Evolutionary conservation across 2,888 invertebrate species (phyloP).

Genomic region (Dicranocentrus wangi): DNA sequence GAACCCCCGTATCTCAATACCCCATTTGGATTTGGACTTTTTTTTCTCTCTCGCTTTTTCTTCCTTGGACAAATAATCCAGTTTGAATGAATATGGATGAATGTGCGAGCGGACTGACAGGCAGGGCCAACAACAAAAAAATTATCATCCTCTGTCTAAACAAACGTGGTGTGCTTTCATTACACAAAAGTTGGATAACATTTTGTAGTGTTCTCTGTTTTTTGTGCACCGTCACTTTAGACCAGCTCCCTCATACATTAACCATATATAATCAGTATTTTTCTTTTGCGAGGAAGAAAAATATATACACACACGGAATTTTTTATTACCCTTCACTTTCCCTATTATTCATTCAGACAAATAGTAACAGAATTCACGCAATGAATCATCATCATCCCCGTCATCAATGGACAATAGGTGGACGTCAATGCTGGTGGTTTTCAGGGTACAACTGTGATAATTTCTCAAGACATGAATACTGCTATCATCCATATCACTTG

Average conservation of each 20-base stretch:
- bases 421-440: conserved; percentile 11
- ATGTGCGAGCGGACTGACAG: not conserved
- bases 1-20: too few species aligned
- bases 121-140: not conserved
- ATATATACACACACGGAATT: not conserved
- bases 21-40: too few species aligned
- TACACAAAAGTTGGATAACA: too few species aligned
- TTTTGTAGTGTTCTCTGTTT: not conserved
- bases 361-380: conserved; percentile 21
- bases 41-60: too few species aligned
- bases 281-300: not conserved
- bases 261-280: not conserved
- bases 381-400: conserved; percentile 25
- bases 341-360: conserved; percentile 23
- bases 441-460: too few species aligned
- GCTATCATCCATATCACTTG: too few species aligned
- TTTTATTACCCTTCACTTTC: conserved; percentile 25
- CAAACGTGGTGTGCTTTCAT: conserved; percentile 11
- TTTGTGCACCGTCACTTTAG: not conserved
- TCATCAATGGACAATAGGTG: conserved; percentile 24
- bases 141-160: not conserved
- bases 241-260: not conserved
- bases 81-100: conserved; percentile 14
- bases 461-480: too few species aligned
- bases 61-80: conserved; percentile 3